These are phyloP conservation scores for Aleiodes sp. DNA, from an alignment of 1,140 invertebrate genomes.

Conservation along the genomic window DNA sequence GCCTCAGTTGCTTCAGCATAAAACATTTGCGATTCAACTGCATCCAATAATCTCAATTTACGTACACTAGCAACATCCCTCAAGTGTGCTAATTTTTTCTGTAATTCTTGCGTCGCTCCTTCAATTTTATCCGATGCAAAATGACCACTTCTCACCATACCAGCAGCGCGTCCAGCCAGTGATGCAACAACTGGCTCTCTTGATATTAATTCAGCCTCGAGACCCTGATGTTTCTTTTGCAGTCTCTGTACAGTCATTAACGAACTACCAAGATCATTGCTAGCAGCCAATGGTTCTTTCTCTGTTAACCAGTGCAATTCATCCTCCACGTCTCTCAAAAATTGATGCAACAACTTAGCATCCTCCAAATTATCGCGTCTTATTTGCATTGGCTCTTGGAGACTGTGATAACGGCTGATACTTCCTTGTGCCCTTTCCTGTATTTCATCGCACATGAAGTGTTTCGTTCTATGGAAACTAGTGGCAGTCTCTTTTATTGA, in stretches of 20 bases:
- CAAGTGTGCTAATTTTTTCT: conserved; percentile 72
- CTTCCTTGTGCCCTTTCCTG: conserved; percentile 75
- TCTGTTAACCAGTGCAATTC: conserved; percentile 87
- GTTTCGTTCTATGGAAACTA: conserved; percentile 77
- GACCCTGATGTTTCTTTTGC: conserved; percentile 93
- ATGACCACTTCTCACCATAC: conserved; percentile 85
- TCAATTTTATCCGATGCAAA: conserved; percentile 81
- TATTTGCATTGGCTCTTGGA: conserved; percentile 91
- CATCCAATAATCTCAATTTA: conserved; percentile 78
- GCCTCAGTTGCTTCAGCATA: conserved; percentile 88
- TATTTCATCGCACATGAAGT: conserved; percentile 89
- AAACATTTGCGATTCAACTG: conserved; percentile 88
- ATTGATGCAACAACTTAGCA: conserved; percentile 84
- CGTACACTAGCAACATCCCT: conserved; percentile 78
- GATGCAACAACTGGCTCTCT: conserved; percentile 83
- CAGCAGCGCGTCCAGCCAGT: conserved; percentile 75
- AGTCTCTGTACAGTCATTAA: conserved; percentile 93
- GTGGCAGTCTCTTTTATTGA: conserved; percentile 80
- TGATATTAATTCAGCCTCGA: conserved; percentile 84
- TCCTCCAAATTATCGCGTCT: conserved; percentile 90
- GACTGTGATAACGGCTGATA: conserved; percentile 80
- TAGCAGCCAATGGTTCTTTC: conserved; percentile 84
- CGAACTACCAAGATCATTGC: conserved; percentile 79
- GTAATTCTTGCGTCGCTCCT: conserved; percentile 71
- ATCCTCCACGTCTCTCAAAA: conserved; percentile 86